Evolutionary conservation across 2,797 vertebrate species (phyloP), one percentile per base, ranked within the genome.

Genomic region (Benthosema pterotum): DNA sequence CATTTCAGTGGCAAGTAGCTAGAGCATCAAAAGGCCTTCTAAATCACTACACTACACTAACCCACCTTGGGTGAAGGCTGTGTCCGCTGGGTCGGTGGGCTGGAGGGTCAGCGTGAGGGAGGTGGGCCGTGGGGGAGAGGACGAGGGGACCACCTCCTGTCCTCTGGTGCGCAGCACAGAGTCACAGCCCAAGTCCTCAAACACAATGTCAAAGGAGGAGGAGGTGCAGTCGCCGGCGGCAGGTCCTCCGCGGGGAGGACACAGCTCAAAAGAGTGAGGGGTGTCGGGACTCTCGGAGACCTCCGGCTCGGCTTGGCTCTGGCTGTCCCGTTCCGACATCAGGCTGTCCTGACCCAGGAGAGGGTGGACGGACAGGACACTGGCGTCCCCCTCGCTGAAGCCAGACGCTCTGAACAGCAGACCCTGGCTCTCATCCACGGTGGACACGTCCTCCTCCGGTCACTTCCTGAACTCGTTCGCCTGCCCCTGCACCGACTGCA

Each of bases 101-200:
- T 17, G 0, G 79, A 42, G 81, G 63, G 93, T 94, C 84, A 99
- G 82, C 58, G 91, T 93, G 46, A 99, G 92, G 5, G 95, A 93
- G 48, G 94, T 95, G 4, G 96, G 97, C 52, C 96, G 94, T 5
- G 94, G 93, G 11, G 90, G 89, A 1, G 87, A 70, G 16, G 83
- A 86, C 11, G 89, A 87, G 3, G 47, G 67, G 56, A 47, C 22
- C 0, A 61, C 14, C 9, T 84, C 82, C 49, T 70, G 65, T 0
- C 11, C 68, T 6, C 65, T 77, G 54, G 62, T 77, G 60, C 42
- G 81, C 13, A 72, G 65, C 0, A 82, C 86, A 1, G 84, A 84
- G 16, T 97, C 95, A 48, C 97, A 98, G 64, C 95, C 96, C 18
- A 97, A 99, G 88, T 99, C 98, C 84, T 99, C 97, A 42, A 99